Conservation (phyloP, 2,888 invertebrate species). For the Tachina fera region DNA sequence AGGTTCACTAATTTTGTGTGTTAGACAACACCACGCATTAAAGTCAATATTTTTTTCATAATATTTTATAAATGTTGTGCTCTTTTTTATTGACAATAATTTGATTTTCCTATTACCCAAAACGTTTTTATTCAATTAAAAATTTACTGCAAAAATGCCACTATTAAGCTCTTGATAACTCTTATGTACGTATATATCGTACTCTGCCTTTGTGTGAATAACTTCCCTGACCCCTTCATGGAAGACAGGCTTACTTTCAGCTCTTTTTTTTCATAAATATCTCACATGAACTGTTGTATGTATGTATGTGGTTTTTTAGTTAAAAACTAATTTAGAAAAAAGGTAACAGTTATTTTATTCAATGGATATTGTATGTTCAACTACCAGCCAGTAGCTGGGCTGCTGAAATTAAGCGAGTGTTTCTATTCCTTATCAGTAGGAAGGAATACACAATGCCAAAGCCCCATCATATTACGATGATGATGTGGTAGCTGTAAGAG, state of each 20-base stretch:
- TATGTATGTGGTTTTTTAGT: slow-evolving; percentile 2
- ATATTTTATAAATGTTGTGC: not conserved
- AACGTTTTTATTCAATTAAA: slow-evolving; percentile 72
- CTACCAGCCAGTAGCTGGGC: slow-evolving; percentile 46
- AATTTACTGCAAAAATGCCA: slow-evolving; percentile 67
- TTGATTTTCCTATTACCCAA: slow-evolving; percentile 68
- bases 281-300: slow-evolving; percentile 45
- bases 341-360: slow-evolving; percentile 28
- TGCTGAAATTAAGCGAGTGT: slow-evolving; percentile 56
- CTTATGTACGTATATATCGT: not conserved
- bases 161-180: slow-evolving; percentile 37
- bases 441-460: slow-evolving; percentile 37
- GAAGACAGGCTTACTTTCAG: slow-evolving; percentile 8
- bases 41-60: too few species aligned
- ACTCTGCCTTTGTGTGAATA: not conserved
- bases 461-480: slow-evolving; percentile 21
- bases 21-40: too few species aligned
- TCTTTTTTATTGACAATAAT: slow-evolving; percentile 50
- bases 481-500: slow-evolving; percentile 50
- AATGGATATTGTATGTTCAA: slow-evolving; percentile 62
- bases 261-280: slow-evolving; percentile 53
- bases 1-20: too few species aligned
- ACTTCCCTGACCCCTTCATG: not conserved
- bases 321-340: slow-evolving; percentile 36
- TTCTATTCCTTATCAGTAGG: slow-evolving; percentile 68